These are phyloP conservation scores for Panopea generosa DNA, from an alignment of 2,888 invertebrate genomes.

Conservation along the genomic window DNA sequence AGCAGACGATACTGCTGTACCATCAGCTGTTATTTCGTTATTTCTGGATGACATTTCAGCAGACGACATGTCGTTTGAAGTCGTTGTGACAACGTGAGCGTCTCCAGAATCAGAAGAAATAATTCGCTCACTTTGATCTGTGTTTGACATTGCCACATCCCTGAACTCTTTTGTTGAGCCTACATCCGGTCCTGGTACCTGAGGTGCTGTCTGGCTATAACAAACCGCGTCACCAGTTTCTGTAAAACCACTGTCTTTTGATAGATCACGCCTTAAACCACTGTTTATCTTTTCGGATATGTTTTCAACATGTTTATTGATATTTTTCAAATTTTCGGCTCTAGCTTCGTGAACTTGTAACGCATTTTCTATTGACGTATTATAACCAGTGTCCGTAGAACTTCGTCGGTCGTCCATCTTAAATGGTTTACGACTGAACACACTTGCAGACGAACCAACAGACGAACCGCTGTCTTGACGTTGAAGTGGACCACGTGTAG, in stretches of 20 bases:
- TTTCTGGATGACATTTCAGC: slow-evolving; percentile 48
- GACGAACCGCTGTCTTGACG: slow-evolving; percentile 42
- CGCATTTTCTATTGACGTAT: slow-evolving; percentile 48
- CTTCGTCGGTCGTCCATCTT: slow-evolving; percentile 12
- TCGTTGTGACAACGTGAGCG: slow-evolving; percentile 38
- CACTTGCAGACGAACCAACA: slow-evolving; percentile 40
- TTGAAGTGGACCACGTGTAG: slow-evolving; percentile 4
- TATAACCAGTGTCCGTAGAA: slow-evolving; percentile 43
- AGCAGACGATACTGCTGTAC: slow-evolving; percentile 40
- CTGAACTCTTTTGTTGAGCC: slow-evolving; percentile 38
- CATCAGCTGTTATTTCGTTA: slow-evolving; percentile 41
- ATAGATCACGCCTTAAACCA: slow-evolving; percentile 50
- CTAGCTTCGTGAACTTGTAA: slow-evolving; percentile 49
- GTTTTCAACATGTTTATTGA: slow-evolving; percentile 50
- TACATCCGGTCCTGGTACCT: background rate
- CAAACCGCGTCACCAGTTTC: slow-evolving; percentile 10
- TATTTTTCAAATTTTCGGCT: slow-evolving; percentile 54
- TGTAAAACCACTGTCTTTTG: slow-evolving; percentile 56
- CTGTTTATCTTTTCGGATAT: slow-evolving; percentile 18
- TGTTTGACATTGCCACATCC: slow-evolving; percentile 36
- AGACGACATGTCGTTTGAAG: slow-evolving; percentile 39
- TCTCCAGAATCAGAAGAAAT: slow-evolving; percentile 35
- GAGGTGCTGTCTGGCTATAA: background rate
- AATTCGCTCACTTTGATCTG: slow-evolving; percentile 39
- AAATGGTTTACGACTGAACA: slow-evolving; percentile 16